These are phyloP conservation scores for Dendrolimus houi DNA, from an alignment of 2,888 invertebrate genomes.

Conservation along the genomic window DNA sequence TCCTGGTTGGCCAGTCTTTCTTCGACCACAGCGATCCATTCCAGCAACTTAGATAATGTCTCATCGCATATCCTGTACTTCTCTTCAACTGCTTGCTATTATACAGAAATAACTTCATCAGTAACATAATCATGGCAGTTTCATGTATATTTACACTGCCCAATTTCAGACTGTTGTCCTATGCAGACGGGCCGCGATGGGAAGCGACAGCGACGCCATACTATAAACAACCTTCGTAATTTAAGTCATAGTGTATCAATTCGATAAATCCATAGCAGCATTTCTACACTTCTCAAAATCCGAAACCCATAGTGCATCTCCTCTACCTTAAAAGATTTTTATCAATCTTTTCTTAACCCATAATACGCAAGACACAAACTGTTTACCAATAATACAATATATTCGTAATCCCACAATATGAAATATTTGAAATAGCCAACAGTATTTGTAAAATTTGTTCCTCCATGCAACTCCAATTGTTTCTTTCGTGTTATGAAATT, in stretches of 20 bases:
- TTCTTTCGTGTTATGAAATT: no score
- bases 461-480: no score
- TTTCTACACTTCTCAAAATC: neutral
- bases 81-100: slow-evolving; percentile 96
- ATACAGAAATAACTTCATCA: slow-evolving; percentile 1
- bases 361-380: no score
- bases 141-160: neutral
- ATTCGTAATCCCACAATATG: no score
- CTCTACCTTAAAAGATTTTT: neutral
- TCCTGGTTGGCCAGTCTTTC: slow-evolving; percentile 90
- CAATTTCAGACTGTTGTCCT: neutral
- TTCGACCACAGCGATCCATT: slow-evolving; percentile 92
- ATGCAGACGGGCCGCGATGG: neutral
- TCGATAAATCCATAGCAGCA: slow-evolving; percentile 11
- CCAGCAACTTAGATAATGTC: slow-evolving; percentile 87
- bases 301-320: no score
- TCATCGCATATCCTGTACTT: slow-evolving; percentile 95
- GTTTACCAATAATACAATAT: no score
- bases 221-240: neutral
- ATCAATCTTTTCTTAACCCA: neutral
- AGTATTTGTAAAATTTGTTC: no score
- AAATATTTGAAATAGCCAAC: no score
- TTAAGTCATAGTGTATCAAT: neutral
- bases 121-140: neutral
- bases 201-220: neutral